These are phyloP conservation scores for Salvelinus namaycush DNA, from an alignment of 2,113 vertebrate species.

Conservation along the genomic window DNA sequence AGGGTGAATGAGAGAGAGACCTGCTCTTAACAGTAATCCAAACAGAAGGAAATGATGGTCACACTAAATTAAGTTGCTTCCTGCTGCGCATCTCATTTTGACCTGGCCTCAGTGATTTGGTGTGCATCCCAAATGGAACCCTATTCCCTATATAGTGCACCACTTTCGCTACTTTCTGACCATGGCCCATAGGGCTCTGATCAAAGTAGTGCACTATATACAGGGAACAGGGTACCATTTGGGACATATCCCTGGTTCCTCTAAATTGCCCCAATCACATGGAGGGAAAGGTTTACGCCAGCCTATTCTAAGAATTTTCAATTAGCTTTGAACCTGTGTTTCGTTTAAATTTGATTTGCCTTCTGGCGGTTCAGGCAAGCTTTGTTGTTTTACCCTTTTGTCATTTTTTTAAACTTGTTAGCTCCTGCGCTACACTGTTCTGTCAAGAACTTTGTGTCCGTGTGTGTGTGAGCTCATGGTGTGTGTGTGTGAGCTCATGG, in stretches of 20 bases:
- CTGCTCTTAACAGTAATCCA: not conserved
- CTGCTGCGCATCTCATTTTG: not conserved
- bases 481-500: too few relatives aligned
- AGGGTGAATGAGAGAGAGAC: not conserved
- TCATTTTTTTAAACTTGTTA: conserved; percentile 12
- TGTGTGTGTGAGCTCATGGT: not conserved
- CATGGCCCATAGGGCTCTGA: too few relatives aligned
- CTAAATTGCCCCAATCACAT: conserved; percentile 26
- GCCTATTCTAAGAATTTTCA: conserved; percentile 39
- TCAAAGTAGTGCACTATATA: too few relatives aligned
- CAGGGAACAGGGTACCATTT: too few relatives aligned
- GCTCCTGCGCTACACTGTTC: not conserved
- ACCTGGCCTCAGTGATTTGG: conserved; percentile 20
- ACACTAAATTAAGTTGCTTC: not conserved
- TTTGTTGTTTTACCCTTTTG: conserved; percentile 13
- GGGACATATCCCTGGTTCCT: too few relatives aligned
- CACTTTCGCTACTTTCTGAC: too few relatives aligned
- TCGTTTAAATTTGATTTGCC: conserved; percentile 24
- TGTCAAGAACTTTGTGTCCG: conserved; percentile 19
- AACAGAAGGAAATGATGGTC: not conserved
- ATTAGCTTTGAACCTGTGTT: conserved; percentile 31
- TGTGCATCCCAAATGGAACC: not conserved
- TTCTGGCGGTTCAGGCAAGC: not conserved
- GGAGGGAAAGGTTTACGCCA: conserved; percentile 38
- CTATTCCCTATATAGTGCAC: too few relatives aligned